These are phyloP conservation scores for Sciurus vulgaris DNA, from an alignment of 2,797 vertebrate species.

Conservation along the genomic window DNA sequence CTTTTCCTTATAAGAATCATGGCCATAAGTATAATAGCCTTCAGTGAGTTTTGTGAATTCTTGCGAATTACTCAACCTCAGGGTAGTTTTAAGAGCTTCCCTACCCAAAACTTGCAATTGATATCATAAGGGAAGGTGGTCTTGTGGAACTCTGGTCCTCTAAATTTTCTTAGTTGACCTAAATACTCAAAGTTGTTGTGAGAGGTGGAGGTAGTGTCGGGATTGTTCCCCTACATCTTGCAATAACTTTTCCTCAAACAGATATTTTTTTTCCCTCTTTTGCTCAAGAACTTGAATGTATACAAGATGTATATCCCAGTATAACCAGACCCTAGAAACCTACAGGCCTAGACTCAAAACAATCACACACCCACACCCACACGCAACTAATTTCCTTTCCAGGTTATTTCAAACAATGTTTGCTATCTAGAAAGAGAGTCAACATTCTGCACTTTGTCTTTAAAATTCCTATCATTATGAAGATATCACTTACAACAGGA, in stretches of 20 bases:
- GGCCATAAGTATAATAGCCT: background rate
- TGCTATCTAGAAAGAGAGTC: background rate
- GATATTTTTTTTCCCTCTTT: background rate
- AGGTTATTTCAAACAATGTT: background rate
- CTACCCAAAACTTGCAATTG: background rate
- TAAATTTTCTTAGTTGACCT: background rate
- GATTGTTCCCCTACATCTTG: background rate
- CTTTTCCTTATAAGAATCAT: background rate
- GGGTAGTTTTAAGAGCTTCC: background rate
- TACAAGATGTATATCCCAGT: background rate
- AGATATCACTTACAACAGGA: background rate
- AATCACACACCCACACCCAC: background rate
- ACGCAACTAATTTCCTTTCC: background rate
- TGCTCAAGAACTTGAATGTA: background rate
- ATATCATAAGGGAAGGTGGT: background rate
- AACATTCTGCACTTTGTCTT: background rate
- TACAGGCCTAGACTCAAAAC: background rate
- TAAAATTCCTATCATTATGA: conserved; percentile 40
- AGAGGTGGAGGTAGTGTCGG: background rate
- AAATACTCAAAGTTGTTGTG: background rate
- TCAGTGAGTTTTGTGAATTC: background rate
- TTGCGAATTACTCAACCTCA: background rate
- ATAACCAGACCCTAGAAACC: background rate
- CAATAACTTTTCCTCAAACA: background rate
- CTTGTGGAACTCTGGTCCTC: background rate